Conservation (phyloP, 1,140 invertebrate species). For the Diorhabda carinulata region DNA sequence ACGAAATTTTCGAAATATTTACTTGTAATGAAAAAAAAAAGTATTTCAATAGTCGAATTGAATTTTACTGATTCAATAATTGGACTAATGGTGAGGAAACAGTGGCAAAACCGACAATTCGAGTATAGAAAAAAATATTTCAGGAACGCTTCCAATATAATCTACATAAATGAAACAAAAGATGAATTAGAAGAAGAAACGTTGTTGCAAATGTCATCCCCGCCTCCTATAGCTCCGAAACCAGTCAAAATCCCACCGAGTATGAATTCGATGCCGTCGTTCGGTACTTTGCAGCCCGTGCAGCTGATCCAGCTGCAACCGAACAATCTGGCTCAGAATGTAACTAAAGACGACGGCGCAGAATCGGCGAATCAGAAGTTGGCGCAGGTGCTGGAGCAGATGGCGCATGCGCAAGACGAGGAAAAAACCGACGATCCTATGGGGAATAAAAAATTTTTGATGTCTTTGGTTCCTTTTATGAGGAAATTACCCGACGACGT, state of each 20-base stretch:
- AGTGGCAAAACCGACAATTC: not conserved
- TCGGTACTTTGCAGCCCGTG: conserved; percentile 11
- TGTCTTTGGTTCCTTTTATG: conserved; percentile 37
- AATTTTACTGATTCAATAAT: too few relatives aligned
- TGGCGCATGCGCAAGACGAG: conserved; percentile 29
- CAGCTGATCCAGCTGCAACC: conserved; percentile 28
- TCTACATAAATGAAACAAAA: conserved; percentile 13
- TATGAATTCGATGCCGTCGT: not conserved
- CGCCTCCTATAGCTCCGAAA: not conserved
- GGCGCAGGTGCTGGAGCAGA: conserved; percentile 27
- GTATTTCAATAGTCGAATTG: too few relatives aligned
- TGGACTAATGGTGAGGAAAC: not conserved
- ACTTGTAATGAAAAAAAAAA: too few relatives aligned
- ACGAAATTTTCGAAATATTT: too few relatives aligned
- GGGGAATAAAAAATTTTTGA: conserved; percentile 36
- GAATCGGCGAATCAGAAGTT: conserved; percentile 17
- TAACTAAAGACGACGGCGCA: not conserved
- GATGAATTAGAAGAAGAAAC: conserved; percentile 4
- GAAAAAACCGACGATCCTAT: conserved; percentile 32
- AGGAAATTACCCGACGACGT: conserved; percentile 36
- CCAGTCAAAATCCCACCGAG: not conserved
- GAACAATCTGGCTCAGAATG: not conserved
- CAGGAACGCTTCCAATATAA: conserved; percentile 7
- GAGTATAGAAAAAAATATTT: not conserved
- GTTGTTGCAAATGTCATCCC: not conserved